A percentile compares a stretch with the other conserved stretches of the same genome.
phyloP scores from a whole-genome alignment of 2,113 vertebrate species.

The Pogonocichla stellata region DNA sequence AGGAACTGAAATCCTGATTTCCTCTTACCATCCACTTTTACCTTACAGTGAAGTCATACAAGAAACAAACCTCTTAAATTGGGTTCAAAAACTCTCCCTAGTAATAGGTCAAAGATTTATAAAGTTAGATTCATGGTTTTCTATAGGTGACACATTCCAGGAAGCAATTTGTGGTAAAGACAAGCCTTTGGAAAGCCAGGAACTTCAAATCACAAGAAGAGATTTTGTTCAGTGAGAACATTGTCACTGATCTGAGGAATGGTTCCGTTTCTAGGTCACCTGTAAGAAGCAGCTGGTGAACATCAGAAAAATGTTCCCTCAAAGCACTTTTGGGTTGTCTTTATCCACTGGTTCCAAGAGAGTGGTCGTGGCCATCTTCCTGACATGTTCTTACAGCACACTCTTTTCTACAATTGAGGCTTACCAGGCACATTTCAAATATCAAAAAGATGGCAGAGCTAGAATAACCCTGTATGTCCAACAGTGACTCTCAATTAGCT shows the following conservation, averaged over 20 bases:
- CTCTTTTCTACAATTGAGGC: not conserved
- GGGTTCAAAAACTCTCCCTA: not conserved
- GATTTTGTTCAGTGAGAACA: not conserved
- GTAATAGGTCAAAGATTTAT: not conserved
- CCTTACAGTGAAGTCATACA: not conserved
- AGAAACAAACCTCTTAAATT: not conserved
- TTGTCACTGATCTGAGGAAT: not conserved
- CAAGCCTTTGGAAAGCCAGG: not conserved
- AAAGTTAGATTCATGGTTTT: not conserved
- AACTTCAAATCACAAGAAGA: not conserved
- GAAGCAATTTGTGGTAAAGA: not conserved
- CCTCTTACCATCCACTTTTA: not conserved
- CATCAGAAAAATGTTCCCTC: not conserved
- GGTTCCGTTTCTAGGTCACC: not conserved
- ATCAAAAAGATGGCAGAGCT: not conserved
- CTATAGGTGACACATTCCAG: not conserved
- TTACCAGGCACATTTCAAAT: not conserved
- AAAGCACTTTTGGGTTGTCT: not conserved
- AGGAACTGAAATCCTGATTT: not conserved
- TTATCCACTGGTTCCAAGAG: not conserved
- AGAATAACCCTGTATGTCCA: not conserved
- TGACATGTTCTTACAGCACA: not conserved
- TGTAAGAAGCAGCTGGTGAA: not conserved
- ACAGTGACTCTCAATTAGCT: not conserved
- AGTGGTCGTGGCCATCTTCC: not conserved